Base-by-base conservation (phyloP, 1,140 invertebrate genomes). In the Spodoptera litura region DNA sequence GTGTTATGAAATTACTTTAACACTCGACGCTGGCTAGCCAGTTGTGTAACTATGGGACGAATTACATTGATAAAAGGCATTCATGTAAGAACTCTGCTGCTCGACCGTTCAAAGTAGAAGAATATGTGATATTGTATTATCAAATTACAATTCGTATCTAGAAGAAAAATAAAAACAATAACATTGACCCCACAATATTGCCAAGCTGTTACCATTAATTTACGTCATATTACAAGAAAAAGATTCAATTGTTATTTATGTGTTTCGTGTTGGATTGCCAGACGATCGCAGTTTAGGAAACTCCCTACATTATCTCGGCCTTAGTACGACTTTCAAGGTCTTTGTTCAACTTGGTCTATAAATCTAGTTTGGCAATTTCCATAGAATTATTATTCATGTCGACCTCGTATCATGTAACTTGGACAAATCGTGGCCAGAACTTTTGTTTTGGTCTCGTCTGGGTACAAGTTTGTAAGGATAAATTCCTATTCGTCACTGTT, bases 221-320 rank as follows among this genome's bases (percentile, higher is more conserved):
- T 78, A 62, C 66, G 56, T 38, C 44, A 9, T 4, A 49, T 66
- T 49, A 51, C 53, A 66, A 61, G 77, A 71, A 74, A 66, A 58
- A 64, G 59, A 66, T 66, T 68, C 52, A 73, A 31, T 66, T 25
- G 35, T 74, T 70, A 79, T 79, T 74, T 56, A 79, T 79, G 61
- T 71, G 66, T 68, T 56, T 52, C 49, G 59, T 55, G 58, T 51
- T 58, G 52, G 15, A 74, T 62, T 27, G 49, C 58, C 44, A 78
- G 35, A 58, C 75, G 62, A 77, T 77, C 73, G 12, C 58, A 52
- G 13, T 61, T 61, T 62, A 25, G n/a, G 49, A 62, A 52, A 75
- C 25, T 64, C 73, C 49, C 49, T 75, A 53, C 73, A 75, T 75
- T 75, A 75, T 75, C 58, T 75, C 25, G 25, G n/a, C 73, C 53